Conservation (phyloP, 2,113 vertebrate genomes). For the Clarias batrachus region DNA sequence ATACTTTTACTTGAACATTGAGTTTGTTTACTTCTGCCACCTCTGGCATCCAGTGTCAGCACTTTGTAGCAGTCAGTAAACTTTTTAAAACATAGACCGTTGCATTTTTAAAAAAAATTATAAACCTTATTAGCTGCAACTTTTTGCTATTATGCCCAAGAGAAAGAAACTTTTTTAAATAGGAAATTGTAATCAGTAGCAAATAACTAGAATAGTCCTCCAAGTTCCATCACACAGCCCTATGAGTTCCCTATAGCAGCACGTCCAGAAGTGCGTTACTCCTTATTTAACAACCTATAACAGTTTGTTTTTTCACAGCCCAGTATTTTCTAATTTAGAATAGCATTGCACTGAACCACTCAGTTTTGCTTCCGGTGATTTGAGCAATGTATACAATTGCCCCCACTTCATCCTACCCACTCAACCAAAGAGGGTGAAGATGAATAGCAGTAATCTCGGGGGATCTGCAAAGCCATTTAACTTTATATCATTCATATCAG, state of each 20-base stretch:
- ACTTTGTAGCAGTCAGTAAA: neutral
- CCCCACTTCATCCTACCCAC: neutral
- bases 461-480: constrained; percentile 26
- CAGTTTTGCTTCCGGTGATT: neutral
- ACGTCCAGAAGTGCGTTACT: neutral
- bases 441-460: constrained; percentile 22
- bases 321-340: neutral
- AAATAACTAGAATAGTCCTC: neutral
- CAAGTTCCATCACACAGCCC: neutral
- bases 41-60: too few species aligned
- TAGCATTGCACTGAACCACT: neutral
- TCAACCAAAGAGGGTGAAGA: constrained; percentile 19
- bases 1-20: too few species aligned
- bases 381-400: neutral
- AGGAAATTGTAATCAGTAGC: neutral
- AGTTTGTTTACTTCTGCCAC: too few species aligned
- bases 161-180: neutral
- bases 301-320: neutral
- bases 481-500: constrained; percentile 31
- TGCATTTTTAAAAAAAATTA: neutral
- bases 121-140: neutral
- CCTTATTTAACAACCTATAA: neutral
- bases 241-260: neutral
- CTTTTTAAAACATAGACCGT: neutral
- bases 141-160: neutral